These are phyloP conservation scores for Machimus rusticus DNA, from an alignment of 2,888 invertebrate species.

Conservation along the genomic window DNA sequence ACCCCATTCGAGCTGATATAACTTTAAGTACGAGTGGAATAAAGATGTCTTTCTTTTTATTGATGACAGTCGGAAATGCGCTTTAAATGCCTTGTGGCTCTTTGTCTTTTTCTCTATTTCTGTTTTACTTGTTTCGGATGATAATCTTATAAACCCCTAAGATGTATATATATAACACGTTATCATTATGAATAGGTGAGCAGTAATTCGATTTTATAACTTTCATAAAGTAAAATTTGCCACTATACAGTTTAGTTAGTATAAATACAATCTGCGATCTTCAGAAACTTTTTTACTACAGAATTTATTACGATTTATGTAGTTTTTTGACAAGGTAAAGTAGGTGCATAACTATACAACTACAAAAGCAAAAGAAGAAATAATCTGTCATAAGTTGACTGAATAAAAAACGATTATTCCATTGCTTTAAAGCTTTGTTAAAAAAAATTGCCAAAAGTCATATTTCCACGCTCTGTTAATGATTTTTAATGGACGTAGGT, in stretches of 20 bases:
- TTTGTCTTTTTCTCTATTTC: neutral
- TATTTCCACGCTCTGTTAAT: neutral
- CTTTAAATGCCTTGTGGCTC: neutral
- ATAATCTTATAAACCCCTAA: neutral
- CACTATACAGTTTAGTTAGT: neutral
- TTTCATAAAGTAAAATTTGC: neutral
- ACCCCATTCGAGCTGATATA: neutral
- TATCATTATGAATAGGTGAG: neutral
- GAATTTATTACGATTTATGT: no score
- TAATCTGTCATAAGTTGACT: no score
- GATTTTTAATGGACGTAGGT: neutral
- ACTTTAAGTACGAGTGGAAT: neutral
- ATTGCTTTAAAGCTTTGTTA: no score
- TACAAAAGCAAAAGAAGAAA: no score
- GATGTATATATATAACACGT: neutral
- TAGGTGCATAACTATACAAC: no score
- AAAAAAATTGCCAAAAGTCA: neutral
- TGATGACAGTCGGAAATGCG: neutral
- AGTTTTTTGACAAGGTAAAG: no score
- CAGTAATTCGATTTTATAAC: neutral
- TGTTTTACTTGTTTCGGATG: neutral
- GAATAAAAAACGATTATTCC: no score
- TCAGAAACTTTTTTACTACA: no score
- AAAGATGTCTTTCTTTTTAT: neutral
- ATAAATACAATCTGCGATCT: no score